Evolutionary conservation across 2,797 vertebrate genomes (phyloP), one percentile per base, ranked within the genome.

Genomic region (Staurois parvus): DNA sequence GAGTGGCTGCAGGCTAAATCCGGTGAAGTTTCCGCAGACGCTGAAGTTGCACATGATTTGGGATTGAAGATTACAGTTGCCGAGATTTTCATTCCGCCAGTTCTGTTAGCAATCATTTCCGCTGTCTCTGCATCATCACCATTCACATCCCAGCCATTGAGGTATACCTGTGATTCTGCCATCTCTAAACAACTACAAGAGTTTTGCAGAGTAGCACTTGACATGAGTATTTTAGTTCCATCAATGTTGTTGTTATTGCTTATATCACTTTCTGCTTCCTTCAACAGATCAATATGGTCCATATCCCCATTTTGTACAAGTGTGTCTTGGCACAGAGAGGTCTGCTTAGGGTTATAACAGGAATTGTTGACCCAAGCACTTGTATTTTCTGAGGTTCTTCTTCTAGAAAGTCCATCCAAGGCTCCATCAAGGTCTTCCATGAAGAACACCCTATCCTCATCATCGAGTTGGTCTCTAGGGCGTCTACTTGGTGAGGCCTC

Each of bases 41-140:
- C 96, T 0, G 94, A 92, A 89, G 94, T 90, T 83, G 94, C 93
- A 8, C 96, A 94, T 42, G 97, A 97, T 87, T 95, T 96, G 80
- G 98, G 98, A 86, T 99, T 98, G 94, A 99, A 99, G 92, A 99
- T 99, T 88, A 99, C 98, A 0, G 98, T 99, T 67, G 98, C 97
- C 0, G 98, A 99, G 83, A 99, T 95, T 93, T 98, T 99, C 98
- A 99, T 99, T 81, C 98, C 98, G 15, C 98, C 98, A 2, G 96
- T 99, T 69, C 98, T 96, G 91, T 97, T 96, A 67, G 98, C 98
- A 0, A 99, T 98, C 88, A 96, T 94, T 91, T 99, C 98, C 0
- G 98, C 98, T 0, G 93, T 95, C 91, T 97, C 96, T 0, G 93
- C 93, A 0, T 93, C 93, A 1, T 96, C 96, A 0, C 89, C 88